Evolutionary conservation across 2,888 invertebrate species (phyloP).

Genomic region (Abrostola tripartita): DNA sequence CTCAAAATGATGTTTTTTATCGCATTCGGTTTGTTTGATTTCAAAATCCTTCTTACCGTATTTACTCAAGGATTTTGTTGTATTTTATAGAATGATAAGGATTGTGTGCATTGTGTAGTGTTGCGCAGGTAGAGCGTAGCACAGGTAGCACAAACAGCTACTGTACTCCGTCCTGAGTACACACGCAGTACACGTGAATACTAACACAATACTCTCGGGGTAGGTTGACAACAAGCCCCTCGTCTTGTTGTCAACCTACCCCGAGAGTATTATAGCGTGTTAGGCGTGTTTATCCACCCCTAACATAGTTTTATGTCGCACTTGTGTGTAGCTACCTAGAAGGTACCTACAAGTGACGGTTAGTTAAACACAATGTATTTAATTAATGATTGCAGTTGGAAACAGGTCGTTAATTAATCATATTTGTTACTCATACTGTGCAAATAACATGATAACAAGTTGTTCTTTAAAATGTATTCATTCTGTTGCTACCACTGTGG

Average conservation of each 20-base stretch:
- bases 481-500: background rate
- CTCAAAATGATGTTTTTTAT: conserved; percentile 62
- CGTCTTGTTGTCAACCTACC: no score
- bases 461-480: conserved; percentile 6
- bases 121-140: conserved; percentile 80
- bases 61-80: conserved; percentile 77
- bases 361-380: conserved; percentile 37
- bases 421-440: conserved; percentile 21
- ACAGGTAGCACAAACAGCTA: conserved; percentile 86
- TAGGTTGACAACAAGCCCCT: conserved; percentile 63
- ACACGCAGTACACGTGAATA: conserved; percentile 64
- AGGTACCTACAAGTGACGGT: conserved; percentile 15
- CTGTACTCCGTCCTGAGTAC: conserved; percentile 83
- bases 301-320: conserved; percentile 34
- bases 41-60: conserved; percentile 71
- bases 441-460: conserved; percentile 23
- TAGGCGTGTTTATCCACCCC: conserved; percentile 35
- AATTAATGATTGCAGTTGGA: conserved; percentile 39
- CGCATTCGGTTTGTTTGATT: conserved; percentile 75
- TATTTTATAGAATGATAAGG: conserved; percentile 83
- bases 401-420: conserved; percentile 25
- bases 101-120: conserved; percentile 67
- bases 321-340: background rate
- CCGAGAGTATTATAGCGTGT: no score
- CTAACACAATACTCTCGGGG: conserved; percentile 65